Evolutionary conservation across 2,113 vertebrate genomes (phyloP).

Genomic region (Pachypanchax playfairii): DNA sequence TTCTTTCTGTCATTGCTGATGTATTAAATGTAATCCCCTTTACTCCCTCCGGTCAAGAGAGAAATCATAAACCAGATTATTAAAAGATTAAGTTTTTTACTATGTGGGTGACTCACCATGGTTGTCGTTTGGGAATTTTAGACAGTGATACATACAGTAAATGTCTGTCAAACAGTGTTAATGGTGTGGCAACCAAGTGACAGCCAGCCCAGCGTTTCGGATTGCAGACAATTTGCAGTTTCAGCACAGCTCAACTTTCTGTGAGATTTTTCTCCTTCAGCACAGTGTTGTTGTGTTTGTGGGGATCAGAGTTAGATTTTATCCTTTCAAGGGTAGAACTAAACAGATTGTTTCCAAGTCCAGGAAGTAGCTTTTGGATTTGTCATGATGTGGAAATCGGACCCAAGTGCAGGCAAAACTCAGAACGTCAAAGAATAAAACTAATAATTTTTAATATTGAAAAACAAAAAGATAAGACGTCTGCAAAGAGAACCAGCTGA

Average conservation of each 20-base stretch:
- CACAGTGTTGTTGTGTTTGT: background rate
- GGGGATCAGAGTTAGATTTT: background rate
- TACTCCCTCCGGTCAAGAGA: background rate
- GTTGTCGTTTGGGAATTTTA: constrained; percentile 3
- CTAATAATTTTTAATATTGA: too few relatives aligned
- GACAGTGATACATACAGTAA: constrained; percentile 5
- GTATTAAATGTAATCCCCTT: background rate
- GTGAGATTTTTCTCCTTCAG: background rate
- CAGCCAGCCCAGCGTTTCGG: constrained; percentile 41
- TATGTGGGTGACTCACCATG: background rate
- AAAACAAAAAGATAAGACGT: too few relatives aligned
- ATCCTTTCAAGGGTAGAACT: background rate
- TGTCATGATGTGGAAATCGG: too few relatives aligned
- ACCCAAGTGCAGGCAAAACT: too few relatives aligned
- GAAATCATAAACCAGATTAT: constrained; percentile 15
- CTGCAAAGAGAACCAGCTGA: too few relatives aligned
- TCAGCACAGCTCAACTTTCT: constrained; percentile 25
- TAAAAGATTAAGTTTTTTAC: constrained; percentile 1
- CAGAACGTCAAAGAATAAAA: too few relatives aligned
- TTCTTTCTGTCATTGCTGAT: background rate
- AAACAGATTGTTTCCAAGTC: background rate
- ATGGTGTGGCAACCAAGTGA: constrained; percentile 20
- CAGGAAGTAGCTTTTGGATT: constrained; percentile 10
- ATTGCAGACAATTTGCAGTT: constrained; percentile 30
- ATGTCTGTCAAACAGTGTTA: constrained; percentile 15